Evolutionary conservation across 2,113 vertebrate species (phyloP), one percentile per base, ranked within the genome.

Genomic region (Thunnus maccoyii): DNA sequence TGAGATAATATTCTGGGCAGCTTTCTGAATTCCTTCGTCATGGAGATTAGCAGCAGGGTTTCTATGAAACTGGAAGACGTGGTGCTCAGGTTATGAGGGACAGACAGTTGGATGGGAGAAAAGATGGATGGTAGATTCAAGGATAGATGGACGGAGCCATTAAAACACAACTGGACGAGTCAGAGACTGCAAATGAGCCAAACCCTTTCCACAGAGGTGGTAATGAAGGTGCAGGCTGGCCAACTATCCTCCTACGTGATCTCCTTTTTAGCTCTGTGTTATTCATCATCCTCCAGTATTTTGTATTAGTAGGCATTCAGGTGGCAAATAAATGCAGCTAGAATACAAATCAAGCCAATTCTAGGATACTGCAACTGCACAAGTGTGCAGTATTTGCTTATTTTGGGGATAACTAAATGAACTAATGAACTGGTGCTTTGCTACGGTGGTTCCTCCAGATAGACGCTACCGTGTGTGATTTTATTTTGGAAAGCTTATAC

Each of bases 11-110:
- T 8, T 13, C 12, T 1, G 22, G n/a, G 54, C 64, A 13, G 76
- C 61, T 66, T 88, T 83, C 60, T 4, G 4, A 62, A 72, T 61
- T 52, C 66, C 58, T 80, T 78, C 9, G 12, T 72, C 63, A 65
- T 25, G 14, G 80, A 89, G 86, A 87, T 83, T 88, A 87, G 56
- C 48, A 60, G 56, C 78, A 66, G 1, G 66, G 71, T 80, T 87
- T 89, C 68, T 46, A 81, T 76, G 86, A 80, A 84, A 88, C 3
- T 77, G 46, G 47, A 82, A 46, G 67, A 81, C 47, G 51, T 60
- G 47, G 48, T 48, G 56, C 25, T 58, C 10, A 20, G 84, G 85
- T 90, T 76, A 79, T 41, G 56, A 68, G 51, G 70, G 56, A 70
- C 8, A 8, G 48, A 71, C 8, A 10, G 30, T 9, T 55, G 36